phyloP scores from a whole-genome alignment of 2,113 vertebrate species.

The Phodopus roborovskii region DNA sequence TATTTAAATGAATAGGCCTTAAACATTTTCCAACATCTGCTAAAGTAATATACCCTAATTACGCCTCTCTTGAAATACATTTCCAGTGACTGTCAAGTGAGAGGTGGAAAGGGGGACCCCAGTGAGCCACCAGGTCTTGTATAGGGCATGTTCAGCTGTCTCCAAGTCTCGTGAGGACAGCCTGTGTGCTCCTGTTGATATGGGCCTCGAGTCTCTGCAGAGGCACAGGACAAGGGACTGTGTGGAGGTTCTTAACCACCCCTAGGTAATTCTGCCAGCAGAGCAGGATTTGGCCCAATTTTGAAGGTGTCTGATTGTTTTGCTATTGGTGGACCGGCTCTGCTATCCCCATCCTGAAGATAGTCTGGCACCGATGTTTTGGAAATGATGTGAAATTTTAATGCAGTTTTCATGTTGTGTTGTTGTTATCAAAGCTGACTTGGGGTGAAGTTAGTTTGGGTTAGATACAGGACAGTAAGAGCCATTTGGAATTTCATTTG shows the following conservation, averaged over 20 bases:
- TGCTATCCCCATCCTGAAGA: neutral
- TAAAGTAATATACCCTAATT: neutral
- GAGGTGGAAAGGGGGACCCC: rapidly evolving
- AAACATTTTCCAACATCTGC: neutral
- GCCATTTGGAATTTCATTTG: conserved; percentile 38
- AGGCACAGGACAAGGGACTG: neutral
- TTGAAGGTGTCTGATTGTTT: neutral
- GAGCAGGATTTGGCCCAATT: no score
- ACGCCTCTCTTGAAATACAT: neutral
- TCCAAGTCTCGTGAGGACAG: neutral
- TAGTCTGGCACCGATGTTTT: neutral
- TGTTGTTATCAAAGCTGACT: neutral
- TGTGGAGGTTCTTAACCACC: no score
- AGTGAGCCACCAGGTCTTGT: rapidly evolving
- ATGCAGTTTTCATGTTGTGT: neutral
- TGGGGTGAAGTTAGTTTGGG: neutral
- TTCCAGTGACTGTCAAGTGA: rapidly evolving
- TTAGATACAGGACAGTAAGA: rapidly evolving
- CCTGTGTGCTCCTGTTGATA: rapidly evolving
- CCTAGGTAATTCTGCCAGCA: neutral
- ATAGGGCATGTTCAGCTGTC: no score
- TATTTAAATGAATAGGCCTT: neutral
- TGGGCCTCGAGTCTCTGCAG: neutral
- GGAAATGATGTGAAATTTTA: neutral
- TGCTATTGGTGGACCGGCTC: neutral